Base-by-base conservation (phyloP, 2,113 vertebrate genomes). In the Gallinago undulata region DNA sequence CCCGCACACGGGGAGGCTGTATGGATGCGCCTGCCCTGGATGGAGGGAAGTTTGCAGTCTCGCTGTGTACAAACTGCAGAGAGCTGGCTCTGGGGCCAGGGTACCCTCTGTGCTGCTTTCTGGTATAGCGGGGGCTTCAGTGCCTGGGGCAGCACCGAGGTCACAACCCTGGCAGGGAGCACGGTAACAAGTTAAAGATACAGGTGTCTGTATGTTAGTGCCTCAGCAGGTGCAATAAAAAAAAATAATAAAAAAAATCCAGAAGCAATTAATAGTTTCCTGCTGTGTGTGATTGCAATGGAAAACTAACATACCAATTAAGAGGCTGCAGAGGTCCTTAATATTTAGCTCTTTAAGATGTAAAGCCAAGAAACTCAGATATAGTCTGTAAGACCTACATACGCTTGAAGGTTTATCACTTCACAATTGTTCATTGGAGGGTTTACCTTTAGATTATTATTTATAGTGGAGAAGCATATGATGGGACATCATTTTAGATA, bases 51-150 rank as follows among this genome's bases (percentile, higher is more conserved):
- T 79, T 13, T 70, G 39, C 3, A 3, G 12, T 56, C 10, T 51
- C 2, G 3, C 55, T 87, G 10, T 0, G 0, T 43, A 15, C 1
- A 1, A 21, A 2, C 11, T 59, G 27, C 30, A 76, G 70, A 69
- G 19, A 85, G 19, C 31, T 79, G 60, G 10, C 13, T 83, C 3
- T 0, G 0, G 30, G 30, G 2, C 11, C n/a, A 47, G 33, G 11
- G 39, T 79, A 35, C 13, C 9, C 13, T 82, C 57, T 10, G 6
- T 28, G 47, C 9, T 28, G 21, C 33, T 28, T 70, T 70, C 23
- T 37, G 28, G 45, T 7, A 11, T 2, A 51, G 33, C 11, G 10
- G 48, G 18, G 56, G 15, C 33, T 64, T 64, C 14, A 48, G 25
- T 33, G 47, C 31, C 33, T 53, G 50, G 51, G 13, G 8, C 39